A percentile compares a stretch with the other conserved stretches of the same genome.
These are phyloP conservation scores for Chascanopsetta lugubris DNA, from an alignment of 2,113 vertebrate genomes.

Conservation along the genomic window DNA sequence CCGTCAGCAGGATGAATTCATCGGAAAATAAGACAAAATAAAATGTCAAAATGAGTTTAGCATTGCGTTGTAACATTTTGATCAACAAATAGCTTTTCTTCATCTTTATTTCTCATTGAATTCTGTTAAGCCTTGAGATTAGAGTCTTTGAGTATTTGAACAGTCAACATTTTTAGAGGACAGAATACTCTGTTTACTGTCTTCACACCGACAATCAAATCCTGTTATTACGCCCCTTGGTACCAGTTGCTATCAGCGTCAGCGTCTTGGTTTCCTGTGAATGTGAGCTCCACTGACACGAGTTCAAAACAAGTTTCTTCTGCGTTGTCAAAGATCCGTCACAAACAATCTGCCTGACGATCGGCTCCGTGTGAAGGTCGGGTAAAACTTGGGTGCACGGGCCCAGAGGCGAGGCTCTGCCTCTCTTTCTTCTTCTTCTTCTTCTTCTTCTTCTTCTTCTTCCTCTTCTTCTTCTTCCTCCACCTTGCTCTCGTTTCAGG, in stretches of 20 bases:
- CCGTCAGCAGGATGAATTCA: no score
- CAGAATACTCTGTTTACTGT: background rate
- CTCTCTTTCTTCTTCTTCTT: conserved; percentile 9
- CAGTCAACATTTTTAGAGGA: background rate
- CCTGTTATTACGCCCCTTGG: background rate
- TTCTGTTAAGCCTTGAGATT: no score
- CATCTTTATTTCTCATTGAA: background rate
- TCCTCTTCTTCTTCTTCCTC: conserved; percentile 12
- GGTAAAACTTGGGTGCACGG: conserved; percentile 21
- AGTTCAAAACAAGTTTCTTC: conserved; percentile 23
- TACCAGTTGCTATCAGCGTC: background rate
- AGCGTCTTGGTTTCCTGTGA: background rate
- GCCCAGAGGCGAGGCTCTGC: conserved; percentile 31
- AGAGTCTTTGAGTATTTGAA: background rate
- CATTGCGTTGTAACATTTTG: background rate
- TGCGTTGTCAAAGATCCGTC: conserved; percentile 23
- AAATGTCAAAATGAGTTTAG: no score
- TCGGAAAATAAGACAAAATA: no score
- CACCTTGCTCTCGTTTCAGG: conserved; percentile 8
- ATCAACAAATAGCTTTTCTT: background rate
- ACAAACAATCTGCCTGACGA: conserved; percentile 31
- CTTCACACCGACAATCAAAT: background rate
- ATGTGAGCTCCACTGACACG: conserved; percentile 1
- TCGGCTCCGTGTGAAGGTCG: conserved; percentile 42
- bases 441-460: conserved; percentile 10